phyloP scores from a whole-genome alignment of 2,888 invertebrate species.

The Acleris laterana region DNA sequence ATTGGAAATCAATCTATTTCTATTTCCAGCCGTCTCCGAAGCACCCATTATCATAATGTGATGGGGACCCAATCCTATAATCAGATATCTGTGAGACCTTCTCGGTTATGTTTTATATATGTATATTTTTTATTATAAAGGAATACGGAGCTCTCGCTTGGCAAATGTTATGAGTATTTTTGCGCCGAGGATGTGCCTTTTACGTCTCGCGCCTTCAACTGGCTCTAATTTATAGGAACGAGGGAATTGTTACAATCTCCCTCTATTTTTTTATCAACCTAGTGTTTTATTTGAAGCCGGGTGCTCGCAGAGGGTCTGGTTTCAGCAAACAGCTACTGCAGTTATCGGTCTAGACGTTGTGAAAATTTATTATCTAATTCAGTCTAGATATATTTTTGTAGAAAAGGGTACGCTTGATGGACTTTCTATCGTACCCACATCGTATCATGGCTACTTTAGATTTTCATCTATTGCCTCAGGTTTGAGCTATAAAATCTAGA shows the following conservation, averaged over 20 bases:
- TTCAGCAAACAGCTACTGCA: slow-evolving; percentile 10
- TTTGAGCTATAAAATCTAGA: neutral
- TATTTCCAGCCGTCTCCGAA: slow-evolving; percentile 69
- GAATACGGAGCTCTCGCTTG: slow-evolving; percentile 56
- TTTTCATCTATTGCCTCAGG: neutral
- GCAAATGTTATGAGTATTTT: slow-evolving; percentile 61
- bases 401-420: slow-evolving; percentile 8
- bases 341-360: slow-evolving; percentile 32
- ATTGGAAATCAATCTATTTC: slow-evolving; percentile 78
- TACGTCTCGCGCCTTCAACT: slow-evolving; percentile 29
- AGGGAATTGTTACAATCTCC: slow-evolving; percentile 14
- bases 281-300: slow-evolving; percentile 9
- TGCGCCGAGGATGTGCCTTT: slow-evolving; percentile 33
- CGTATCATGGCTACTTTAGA: slow-evolving; percentile 9
- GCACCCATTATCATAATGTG: slow-evolving; percentile 75
- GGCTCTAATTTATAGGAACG: slow-evolving; percentile 29
- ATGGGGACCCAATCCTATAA: slow-evolving; percentile 74
- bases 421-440: slow-evolving; percentile 17
- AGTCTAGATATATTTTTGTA: slow-evolving; percentile 19
- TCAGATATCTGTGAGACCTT: slow-evolving; percentile 70
- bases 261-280: slow-evolving; percentile 21
- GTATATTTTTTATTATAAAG: slow-evolving; percentile 61
- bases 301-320: slow-evolving; percentile 14
- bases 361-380: slow-evolving; percentile 33
- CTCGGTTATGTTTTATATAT: slow-evolving; percentile 52